These are phyloP conservation scores for Myzus persicae DNA, from an alignment of 1,140 invertebrate genomes.

Conservation along the genomic window DNA sequence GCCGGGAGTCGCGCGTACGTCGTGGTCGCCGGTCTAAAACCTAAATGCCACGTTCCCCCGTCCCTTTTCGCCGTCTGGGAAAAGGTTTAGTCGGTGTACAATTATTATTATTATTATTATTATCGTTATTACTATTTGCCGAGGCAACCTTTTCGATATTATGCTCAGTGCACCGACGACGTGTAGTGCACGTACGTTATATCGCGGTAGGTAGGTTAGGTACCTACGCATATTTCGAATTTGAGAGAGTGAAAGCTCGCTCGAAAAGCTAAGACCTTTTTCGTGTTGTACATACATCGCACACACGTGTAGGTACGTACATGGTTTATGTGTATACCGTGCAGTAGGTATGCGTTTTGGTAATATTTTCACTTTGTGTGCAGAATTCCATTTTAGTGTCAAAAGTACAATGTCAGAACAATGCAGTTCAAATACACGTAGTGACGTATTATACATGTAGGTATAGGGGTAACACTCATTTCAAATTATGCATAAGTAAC, in stretches of 20 bases:
- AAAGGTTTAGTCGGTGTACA: not conserved
- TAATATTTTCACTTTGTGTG: not conserved
- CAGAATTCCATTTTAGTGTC: not conserved
- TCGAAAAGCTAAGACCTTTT: not conserved
- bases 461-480: too few relatives aligned
- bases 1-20: not conserved
- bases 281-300: not conserved
- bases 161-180: not conserved
- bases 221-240: not conserved
- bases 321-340: too few relatives aligned
- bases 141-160: not conserved
- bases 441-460: too few relatives aligned
- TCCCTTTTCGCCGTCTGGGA: not conserved
- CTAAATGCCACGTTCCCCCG: constrained; percentile 10
- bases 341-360: not conserved
- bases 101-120: not conserved
- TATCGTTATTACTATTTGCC: not conserved
- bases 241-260: not conserved
- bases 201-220: too few relatives aligned
- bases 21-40: not conserved
- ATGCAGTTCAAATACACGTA: too few relatives aligned
- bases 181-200: too few relatives aligned
- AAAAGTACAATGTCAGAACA: not conserved
- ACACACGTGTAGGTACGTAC: too few relatives aligned
- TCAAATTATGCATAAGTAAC: too few relatives aligned